A percentile compares a stretch with the other conserved stretches of the same genome.
Evolutionary conservation across 2,113 vertebrate species (phyloP).

Genomic region (Pachycephala philippinensis): DNA sequence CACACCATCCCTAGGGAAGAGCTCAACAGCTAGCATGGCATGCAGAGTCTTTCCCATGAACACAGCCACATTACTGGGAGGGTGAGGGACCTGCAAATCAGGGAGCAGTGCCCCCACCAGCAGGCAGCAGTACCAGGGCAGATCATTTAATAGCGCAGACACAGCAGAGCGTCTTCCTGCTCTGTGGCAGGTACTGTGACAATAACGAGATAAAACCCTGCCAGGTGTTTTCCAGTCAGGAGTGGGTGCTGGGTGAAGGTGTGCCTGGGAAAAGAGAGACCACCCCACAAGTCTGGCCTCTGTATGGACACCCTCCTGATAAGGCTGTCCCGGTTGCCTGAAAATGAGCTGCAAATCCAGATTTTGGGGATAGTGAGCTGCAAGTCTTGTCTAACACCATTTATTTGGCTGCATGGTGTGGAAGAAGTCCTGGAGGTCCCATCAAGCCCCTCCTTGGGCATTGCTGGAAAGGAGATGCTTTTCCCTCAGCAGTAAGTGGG

Average conservation of each 20-base stretch:
- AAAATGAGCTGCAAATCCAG: neutral
- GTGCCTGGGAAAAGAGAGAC: neutral
- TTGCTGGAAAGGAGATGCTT: neutral
- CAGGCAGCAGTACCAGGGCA: neutral
- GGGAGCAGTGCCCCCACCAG: neutral
- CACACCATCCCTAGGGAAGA: neutral
- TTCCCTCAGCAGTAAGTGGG: neutral
- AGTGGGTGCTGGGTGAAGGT: neutral
- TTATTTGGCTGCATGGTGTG: neutral
- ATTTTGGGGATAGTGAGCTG: neutral
- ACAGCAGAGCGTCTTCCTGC: neutral
- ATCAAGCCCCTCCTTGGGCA: neutral
- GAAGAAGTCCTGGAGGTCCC: neutral
- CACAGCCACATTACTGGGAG: neutral
- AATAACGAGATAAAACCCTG: neutral
- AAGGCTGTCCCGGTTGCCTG: neutral
- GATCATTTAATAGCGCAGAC: accelerated
- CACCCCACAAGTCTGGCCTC: neutral
- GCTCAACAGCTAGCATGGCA: accelerated
- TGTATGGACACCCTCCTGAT: neutral
- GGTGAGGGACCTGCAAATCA: neutral
- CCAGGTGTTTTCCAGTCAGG: neutral
- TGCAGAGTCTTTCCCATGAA: neutral
- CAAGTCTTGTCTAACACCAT: neutral
- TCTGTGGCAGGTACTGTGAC: neutral